phyloP scores from a whole-genome alignment of 2,113 vertebrate species.

The Tylochromis polylepis region DNA sequence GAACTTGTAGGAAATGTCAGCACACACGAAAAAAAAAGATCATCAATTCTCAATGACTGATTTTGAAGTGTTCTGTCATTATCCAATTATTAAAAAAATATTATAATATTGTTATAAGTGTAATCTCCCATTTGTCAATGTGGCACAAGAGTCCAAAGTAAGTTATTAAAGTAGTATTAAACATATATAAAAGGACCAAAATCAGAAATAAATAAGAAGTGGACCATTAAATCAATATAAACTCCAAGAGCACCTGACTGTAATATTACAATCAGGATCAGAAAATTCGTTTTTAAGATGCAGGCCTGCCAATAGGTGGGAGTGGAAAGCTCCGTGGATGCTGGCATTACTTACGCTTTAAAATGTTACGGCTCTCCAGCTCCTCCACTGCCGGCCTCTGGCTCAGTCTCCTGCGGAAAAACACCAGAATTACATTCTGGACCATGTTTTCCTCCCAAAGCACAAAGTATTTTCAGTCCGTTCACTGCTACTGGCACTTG shows the following conservation, averaged over 20 bases:
- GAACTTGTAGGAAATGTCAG: neutral
- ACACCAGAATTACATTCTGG: slow-evolving; percentile 95
- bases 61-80: neutral
- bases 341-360: slow-evolving; percentile 86
- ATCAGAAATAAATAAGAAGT: neutral
- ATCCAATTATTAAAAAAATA: neutral
- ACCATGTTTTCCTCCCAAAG: slow-evolving; percentile 74
- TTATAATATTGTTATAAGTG: neutral
- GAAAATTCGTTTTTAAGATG: neutral
- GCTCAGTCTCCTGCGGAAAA: slow-evolving; percentile 98
- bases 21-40: too few species aligned
- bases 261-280: neutral
- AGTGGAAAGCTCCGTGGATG: neutral
- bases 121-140: neutral
- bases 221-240: neutral
- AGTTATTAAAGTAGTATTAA: neutral
- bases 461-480: slow-evolving; percentile 11
- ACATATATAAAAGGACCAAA: neutral
- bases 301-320: rapidly evolving
- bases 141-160: neutral
- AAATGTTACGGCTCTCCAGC: slow-evolving; percentile 94
- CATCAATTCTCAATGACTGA: neutral
- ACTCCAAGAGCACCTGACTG: neutral
- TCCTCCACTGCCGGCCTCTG: slow-evolving; percentile 96
- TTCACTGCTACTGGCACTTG: neutral